phyloP scores from a whole-genome alignment of 2,888 invertebrate species.

The Sturmia bella region DNA sequence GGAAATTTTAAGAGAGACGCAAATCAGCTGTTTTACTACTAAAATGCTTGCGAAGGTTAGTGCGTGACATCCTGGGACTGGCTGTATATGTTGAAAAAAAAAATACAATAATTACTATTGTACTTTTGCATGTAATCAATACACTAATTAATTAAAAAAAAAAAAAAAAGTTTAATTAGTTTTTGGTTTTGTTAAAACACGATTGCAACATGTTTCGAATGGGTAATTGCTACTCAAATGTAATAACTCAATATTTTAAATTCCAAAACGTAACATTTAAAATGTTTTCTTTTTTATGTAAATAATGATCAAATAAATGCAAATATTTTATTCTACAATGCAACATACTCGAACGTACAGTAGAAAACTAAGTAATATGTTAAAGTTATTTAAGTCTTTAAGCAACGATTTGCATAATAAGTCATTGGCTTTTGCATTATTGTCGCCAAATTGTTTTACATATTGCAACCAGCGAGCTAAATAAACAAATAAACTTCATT shows the following conservation, averaged over 20 bases:
- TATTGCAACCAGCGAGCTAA: conserved; percentile 17
- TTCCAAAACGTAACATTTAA: conserved; percentile 60
- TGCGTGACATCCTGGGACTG: no score
- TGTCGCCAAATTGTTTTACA: conserved; percentile 66
- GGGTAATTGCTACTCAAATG: conserved; percentile 65
- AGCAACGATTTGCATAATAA: conserved; percentile 68
- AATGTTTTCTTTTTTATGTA: neutral
- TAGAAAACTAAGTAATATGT: conserved; percentile 18
- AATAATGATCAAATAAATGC: conserved; percentile 12
- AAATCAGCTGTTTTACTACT: no score
- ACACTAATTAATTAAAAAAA: conserved; percentile 55
- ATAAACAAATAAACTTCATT: conserved; percentile 27
- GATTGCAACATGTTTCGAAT: conserved; percentile 65
- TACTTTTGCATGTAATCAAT: conserved; percentile 41
- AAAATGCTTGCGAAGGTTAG: neutral
- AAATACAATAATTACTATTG: no score
- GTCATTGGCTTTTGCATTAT: conserved; percentile 64
- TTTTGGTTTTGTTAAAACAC: conserved; percentile 51
- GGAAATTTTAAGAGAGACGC: no score
- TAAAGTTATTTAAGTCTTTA: conserved; percentile 50
- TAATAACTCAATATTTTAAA: conserved; percentile 68
- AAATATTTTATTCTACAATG: conserved; percentile 5
- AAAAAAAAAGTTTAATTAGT: conserved; percentile 50
- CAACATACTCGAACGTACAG: conserved; percentile 1
- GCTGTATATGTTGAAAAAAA: no score